Evolutionary conservation across 2,888 invertebrate genomes (phyloP).

Genomic region (Stomorhina lunata): DNA sequence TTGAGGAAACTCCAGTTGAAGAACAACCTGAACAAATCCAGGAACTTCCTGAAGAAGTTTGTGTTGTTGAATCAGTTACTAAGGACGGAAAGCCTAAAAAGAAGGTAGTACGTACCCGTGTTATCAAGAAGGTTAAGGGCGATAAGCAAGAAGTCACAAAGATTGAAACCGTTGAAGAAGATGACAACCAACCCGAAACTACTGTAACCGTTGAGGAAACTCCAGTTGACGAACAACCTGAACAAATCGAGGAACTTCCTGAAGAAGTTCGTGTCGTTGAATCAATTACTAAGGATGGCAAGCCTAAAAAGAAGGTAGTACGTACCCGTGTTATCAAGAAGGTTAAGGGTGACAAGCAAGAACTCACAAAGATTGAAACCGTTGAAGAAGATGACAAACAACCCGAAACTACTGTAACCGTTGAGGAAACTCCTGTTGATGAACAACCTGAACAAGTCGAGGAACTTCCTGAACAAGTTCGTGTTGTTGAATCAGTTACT

Average conservation of each 20-base stretch:
- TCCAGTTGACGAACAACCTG: slow-evolving; percentile 51
- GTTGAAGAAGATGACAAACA: slow-evolving; percentile 75
- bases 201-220: slow-evolving; percentile 76
- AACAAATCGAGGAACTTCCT: slow-evolving; percentile 36
- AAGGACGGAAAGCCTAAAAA: slow-evolving; percentile 48
- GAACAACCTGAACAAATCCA: slow-evolving; percentile 23
- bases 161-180: slow-evolving; percentile 56
- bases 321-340: slow-evolving; percentile 64
- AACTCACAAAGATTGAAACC: slow-evolving; percentile 66
- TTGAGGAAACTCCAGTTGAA: slow-evolving; percentile 47
- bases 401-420: slow-evolving; percentile 69
- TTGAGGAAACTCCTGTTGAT: slow-evolving; percentile 39
- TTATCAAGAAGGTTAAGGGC: slow-evolving; percentile 50
- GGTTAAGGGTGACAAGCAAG: slow-evolving; percentile 66
- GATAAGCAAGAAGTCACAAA: slow-evolving; percentile 56
- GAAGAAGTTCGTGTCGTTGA: slow-evolving; percentile 45
- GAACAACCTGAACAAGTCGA: slow-evolving; percentile 7
- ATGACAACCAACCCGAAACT: slow-evolving; percentile 49
- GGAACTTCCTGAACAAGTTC: slow-evolving; percentile 69
- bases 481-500: slow-evolving; percentile 71
- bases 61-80: slow-evolving; percentile 28
- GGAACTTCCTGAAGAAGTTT: slow-evolving; percentile 48
- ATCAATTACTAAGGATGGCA: slow-evolving; percentile 44
- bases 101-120: slow-evolving; percentile 43
- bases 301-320: slow-evolving; percentile 39